A percentile compares a stretch with the other conserved stretches of the same genome.
phyloP scores from a whole-genome alignment of 2,888 invertebrate genomes.

The Poecilobothrus nobilitatus region DNA sequence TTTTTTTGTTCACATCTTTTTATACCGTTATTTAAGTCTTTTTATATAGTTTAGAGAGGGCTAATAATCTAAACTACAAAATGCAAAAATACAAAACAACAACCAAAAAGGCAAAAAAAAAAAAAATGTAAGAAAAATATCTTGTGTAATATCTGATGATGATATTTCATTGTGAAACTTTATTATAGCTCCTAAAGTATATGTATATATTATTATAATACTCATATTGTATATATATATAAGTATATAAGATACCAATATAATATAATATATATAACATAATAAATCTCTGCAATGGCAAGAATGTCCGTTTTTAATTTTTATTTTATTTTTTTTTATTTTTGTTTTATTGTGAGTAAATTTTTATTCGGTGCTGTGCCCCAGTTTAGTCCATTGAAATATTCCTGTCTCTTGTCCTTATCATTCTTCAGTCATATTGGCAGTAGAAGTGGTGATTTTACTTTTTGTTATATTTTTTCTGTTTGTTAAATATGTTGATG shows the following conservation, averaged over 20 bases:
- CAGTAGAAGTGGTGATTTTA: too few relatives aligned
- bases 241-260: too few relatives aligned
- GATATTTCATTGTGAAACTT: slow-evolving; percentile 1
- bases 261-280: neutral
- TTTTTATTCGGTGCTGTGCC: too few relatives aligned
- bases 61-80: too few relatives aligned
- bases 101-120: neutral
- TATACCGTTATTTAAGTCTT: neutral
- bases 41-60: neutral
- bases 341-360: too few relatives aligned
- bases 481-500: neutral
- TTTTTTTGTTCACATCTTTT: neutral
- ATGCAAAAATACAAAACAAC: too few relatives aligned
- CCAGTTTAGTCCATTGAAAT: too few relatives aligned
- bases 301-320: neutral
- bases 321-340: neutral
- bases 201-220: neutral
- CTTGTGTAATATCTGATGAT: neutral
- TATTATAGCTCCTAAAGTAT: neutral
- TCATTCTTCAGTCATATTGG: too few relatives aligned
- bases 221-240: too few relatives aligned
- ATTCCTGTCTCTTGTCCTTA: too few relatives aligned
- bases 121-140: neutral
- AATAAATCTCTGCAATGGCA: neutral
- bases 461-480: too few relatives aligned